Conservation (phyloP, 2,888 invertebrate genomes). For the Macaria notata region DNA sequence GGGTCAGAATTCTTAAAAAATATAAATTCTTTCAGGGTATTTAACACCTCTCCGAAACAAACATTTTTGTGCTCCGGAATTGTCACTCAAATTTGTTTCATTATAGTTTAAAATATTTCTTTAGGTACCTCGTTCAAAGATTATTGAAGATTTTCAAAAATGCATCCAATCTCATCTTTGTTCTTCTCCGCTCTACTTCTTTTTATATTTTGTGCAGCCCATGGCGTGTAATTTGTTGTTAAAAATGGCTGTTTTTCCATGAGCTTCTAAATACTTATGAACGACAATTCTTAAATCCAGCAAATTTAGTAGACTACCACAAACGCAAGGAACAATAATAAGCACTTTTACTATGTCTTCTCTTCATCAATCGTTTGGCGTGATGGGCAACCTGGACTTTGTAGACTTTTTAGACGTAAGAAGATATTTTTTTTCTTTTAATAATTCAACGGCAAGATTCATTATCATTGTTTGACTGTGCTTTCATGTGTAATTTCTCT, state of each 20-base stretch:
- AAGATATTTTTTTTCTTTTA: constrained; percentile 23
- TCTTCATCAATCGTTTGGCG: constrained; percentile 23
- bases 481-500: constrained; percentile 8
- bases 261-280: constrained; percentile 2
- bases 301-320: constrained; percentile 16
- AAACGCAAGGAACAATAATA: constrained; percentile 17
- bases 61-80: constrained; percentile 27
- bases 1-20: too few species aligned
- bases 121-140: constrained; percentile 12
- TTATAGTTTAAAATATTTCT: constrained; percentile 24
- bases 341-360: constrained; percentile 22
- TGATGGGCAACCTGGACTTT: constrained; percentile 12
- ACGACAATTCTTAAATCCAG: constrained; percentile 17
- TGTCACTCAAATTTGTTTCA: constrained; percentile 25
- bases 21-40: constrained; percentile 28
- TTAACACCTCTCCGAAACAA: constrained; percentile 19
- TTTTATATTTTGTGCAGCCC: constrained; percentile 21
- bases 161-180: constrained; percentile 9
- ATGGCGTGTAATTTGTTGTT: constrained; percentile 1
- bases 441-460: constrained; percentile 13
- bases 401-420: constrained; percentile 27
- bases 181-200: constrained; percentile 22
- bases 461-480: constrained; percentile 1
- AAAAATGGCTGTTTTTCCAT: constrained; percentile 4
- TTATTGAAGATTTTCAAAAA: constrained; percentile 11